Percentiles rank a stretch among this genome's conserved stretches.
phyloP scores from a whole-genome alignment of 2,888 invertebrate genomes.

The Pycnomerus fuliginosus region DNA sequence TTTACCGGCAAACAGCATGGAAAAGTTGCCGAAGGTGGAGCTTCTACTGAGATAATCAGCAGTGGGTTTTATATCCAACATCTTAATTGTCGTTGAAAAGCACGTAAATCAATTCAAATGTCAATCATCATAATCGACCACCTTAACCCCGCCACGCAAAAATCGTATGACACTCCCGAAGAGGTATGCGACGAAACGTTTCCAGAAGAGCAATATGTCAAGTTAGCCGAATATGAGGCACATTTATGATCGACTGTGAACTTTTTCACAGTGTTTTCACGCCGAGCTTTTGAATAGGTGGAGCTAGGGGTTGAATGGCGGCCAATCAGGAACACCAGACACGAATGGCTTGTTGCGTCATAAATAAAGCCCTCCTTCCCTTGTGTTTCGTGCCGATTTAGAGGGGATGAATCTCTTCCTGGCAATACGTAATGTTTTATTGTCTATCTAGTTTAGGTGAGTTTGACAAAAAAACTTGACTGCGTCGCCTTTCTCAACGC shows the following conservation, averaged over 20 bases:
- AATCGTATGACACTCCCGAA: not conserved
- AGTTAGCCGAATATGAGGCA: constrained; percentile 41
- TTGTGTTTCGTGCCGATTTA: constrained; percentile 22
- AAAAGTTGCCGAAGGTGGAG: constrained; percentile 91
- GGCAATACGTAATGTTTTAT: constrained; percentile 31
- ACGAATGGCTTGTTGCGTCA: constrained; percentile 46
- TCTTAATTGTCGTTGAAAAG: constrained; percentile 45
- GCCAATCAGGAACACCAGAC: constrained; percentile 45
- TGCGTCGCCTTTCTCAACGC: too few relatives aligned
- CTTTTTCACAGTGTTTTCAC: constrained; percentile 45
- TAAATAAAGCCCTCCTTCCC: constrained; percentile 43
- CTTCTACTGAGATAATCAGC: constrained; percentile 89
- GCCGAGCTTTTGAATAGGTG: constrained; percentile 40
- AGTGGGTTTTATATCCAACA: constrained; percentile 91
- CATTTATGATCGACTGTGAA: constrained; percentile 50
- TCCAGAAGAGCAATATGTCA: constrained; percentile 36
- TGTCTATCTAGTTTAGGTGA: constrained; percentile 17
- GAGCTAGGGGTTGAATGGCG: constrained; percentile 41
- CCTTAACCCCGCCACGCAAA: too few relatives aligned
- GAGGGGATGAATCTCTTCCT: constrained; percentile 32
- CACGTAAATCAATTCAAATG: too few relatives aligned
- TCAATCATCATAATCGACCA: too few relatives aligned
- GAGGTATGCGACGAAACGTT: not conserved
- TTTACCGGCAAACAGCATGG: constrained; percentile 92
- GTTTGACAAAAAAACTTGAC: too few relatives aligned